phyloP scores from a whole-genome alignment of 2,797 vertebrate species.

The Synanceia verrucosa region DNA sequence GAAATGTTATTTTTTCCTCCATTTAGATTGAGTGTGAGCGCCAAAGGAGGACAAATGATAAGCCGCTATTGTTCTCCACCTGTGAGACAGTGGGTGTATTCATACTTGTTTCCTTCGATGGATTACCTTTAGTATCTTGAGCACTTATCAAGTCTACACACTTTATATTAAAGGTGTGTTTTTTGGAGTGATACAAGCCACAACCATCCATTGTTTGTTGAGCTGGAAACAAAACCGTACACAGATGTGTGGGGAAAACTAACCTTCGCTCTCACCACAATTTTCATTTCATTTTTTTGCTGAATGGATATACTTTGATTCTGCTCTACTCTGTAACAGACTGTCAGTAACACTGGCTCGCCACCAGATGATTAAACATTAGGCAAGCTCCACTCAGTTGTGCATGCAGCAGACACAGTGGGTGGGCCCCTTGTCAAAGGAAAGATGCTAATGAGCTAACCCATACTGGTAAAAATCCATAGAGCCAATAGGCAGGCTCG shows the following conservation, averaged over 20 bases:
- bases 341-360: slow-evolving; percentile 64
- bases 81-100: neutral
- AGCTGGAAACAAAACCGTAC: neutral
- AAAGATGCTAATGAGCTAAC: slow-evolving; percentile 76
- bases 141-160: neutral
- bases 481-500: slow-evolving; percentile 56
- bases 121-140: neutral
- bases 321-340: slow-evolving; percentile 41
- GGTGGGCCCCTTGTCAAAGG: slow-evolving; percentile 77
- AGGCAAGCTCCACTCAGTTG: slow-evolving; percentile 60
- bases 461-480: slow-evolving; percentile 65
- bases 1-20: neutral
- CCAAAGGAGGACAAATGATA: slow-evolving; percentile 10
- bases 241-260: neutral
- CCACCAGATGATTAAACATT: slow-evolving; percentile 72
- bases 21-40: neutral
- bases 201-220: neutral
- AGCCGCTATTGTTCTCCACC: slow-evolving; percentile 7
- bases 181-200: neutral
- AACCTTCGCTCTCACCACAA: slow-evolving; percentile 27
- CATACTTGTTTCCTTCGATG: neutral
- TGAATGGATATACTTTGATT: slow-evolving; percentile 51
- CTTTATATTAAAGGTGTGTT: neutral
- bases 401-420: slow-evolving; percentile 65
- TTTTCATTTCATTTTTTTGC: slow-evolving; percentile 40